Percentiles rank a stretch among this genome's conserved stretches.
phyloP scores from a whole-genome alignment of 2,888 invertebrate species.

The Calephelis perditalis region DNA sequence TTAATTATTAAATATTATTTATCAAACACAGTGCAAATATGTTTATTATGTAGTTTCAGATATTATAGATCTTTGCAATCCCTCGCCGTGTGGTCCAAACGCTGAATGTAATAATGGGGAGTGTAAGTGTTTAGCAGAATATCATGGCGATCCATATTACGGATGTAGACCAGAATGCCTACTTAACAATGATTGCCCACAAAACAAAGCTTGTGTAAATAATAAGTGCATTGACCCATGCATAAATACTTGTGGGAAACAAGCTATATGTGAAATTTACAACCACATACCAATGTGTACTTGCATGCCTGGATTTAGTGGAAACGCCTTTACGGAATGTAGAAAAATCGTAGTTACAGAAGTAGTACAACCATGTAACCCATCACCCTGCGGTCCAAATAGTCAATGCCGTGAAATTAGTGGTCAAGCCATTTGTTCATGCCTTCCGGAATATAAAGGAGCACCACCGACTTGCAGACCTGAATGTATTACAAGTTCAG shows the following conservation, averaged over 20 bases:
- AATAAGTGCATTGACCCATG: conserved; percentile 89
- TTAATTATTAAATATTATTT: background rate
- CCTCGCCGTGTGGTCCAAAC: conserved; percentile 84
- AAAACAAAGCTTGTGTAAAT: conserved; percentile 82
- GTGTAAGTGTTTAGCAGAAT: conserved; percentile 85
- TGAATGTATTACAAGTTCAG: conserved; percentile 83
- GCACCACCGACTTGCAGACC: conserved; percentile 85
- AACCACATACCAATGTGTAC: conserved; percentile 79
- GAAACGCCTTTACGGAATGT: conserved; percentile 84
- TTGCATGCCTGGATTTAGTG: conserved; percentile 80
- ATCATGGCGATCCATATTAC: conserved; percentile 86
- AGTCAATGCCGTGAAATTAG: conserved; percentile 82
- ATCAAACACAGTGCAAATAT: background rate
- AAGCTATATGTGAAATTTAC: conserved; percentile 84
- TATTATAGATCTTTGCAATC: conserved; percentile 79
- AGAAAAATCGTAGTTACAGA: conserved; percentile 54
- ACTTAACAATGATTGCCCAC: conserved; percentile 83
- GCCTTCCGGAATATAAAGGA: conserved; percentile 81
- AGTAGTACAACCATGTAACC: conserved; percentile 80
- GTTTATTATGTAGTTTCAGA: conserved; percentile 37
- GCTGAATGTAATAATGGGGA: conserved; percentile 82
- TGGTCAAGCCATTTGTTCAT: conserved; percentile 84
- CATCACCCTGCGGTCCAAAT: conserved; percentile 85
- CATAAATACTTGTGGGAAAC: conserved; percentile 84
- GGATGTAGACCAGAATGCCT: conserved; percentile 91